A percentile compares a stretch with the other conserved stretches of the same genome.
phyloP scores from a whole-genome alignment of 2,113 vertebrate species.

The Rostratula benghalensis region DNA sequence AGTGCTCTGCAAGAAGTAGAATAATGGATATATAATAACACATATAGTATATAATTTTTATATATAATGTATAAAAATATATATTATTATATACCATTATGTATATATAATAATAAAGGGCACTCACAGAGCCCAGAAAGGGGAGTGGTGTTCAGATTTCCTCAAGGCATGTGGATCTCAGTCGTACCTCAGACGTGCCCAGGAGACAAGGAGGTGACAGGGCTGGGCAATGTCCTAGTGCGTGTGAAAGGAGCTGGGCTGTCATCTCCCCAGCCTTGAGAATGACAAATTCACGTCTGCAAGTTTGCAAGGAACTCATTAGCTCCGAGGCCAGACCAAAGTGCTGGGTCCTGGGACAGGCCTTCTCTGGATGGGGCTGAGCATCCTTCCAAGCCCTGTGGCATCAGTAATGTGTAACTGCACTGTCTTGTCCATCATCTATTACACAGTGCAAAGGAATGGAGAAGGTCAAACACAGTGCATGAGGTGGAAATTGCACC shows the following conservation, averaged over 20 bases:
- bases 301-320: not conserved
- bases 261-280: not conserved
- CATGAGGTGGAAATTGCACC: not conserved
- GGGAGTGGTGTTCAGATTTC: not conserved
- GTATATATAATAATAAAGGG: not conserved
- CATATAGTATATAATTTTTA: not conserved
- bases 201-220: not conserved
- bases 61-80: not conserved
- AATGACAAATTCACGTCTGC: not conserved
- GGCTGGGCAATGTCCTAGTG: not conserved
- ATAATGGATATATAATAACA: not conserved
- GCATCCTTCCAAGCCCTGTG: not conserved
- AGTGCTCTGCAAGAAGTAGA: not conserved
- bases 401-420: not conserved
- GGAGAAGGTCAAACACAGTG: not conserved
- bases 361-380: not conserved
- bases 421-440: rapidly evolving
- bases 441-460: not conserved
- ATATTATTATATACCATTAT: not conserved
- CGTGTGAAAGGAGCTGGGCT: not conserved
- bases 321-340: not conserved
- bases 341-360: not conserved
- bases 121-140: not conserved
- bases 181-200: rapidly evolving
- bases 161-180: not conserved